A percentile compares a stretch with the other conserved stretches of the same genome.
Conservation (phyloP, 37 sponge, comb jelly and placozoan species). For the Trichoplax adhaerens region DNA sequence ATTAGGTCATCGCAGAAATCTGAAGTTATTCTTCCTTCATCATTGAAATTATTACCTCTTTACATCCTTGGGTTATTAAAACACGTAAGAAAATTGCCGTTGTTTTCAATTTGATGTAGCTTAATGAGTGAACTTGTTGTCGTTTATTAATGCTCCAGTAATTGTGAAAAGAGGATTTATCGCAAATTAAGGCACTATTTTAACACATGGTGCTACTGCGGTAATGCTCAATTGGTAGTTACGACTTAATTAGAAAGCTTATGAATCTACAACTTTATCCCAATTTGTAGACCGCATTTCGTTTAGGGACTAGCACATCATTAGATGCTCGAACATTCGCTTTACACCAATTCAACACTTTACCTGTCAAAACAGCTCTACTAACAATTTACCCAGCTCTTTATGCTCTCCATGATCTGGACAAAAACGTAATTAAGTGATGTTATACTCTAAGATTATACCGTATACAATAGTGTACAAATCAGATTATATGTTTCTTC, state of each 20-base stretch:
- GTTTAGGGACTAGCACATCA: constrained; percentile 27
- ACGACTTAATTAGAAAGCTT: not conserved
- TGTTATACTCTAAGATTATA: constrained; percentile 2
- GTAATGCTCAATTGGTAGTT: too few relatives aligned
- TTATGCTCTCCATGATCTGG: constrained; percentile 47
- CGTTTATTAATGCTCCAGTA: too few relatives aligned
- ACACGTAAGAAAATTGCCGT: constrained; percentile 17
- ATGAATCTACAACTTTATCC: constrained; percentile 4
- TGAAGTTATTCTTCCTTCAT: constrained; percentile 43
- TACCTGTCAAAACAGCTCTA: constrained; percentile 56
- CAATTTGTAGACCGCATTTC: constrained; percentile 51
- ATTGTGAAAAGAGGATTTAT: too few relatives aligned
- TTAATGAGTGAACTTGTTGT: too few relatives aligned
- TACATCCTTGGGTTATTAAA: constrained; percentile 46
- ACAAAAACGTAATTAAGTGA: constrained; percentile 25
- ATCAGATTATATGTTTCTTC: not conserved
- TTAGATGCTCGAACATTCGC: constrained; percentile 54
- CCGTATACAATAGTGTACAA: not conserved
- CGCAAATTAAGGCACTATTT: too few relatives aligned
- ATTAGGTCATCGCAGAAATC: constrained; percentile 24
- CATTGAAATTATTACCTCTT: constrained; percentile 57
- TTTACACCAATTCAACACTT: constrained; percentile 57
- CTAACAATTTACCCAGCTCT: constrained; percentile 59
- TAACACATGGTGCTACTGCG: too few relatives aligned
- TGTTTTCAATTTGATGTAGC: too few relatives aligned